These are phyloP conservation scores for Aphelinus certus DNA, from an alignment of 1,140 invertebrate genomes.

Conservation along the genomic window DNA sequence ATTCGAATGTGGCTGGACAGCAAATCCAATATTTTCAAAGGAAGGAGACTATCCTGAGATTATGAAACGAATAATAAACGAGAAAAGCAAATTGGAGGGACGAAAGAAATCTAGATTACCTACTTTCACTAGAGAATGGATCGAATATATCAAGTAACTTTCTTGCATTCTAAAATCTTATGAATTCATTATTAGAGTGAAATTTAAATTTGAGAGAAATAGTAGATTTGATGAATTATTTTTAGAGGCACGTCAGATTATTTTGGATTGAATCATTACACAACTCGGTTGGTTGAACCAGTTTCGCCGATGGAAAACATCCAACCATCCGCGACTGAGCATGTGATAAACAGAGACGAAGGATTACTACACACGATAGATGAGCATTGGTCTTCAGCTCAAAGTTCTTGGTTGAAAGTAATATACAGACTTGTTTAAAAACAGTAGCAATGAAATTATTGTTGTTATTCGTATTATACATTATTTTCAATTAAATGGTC, in stretches of 20 bases:
- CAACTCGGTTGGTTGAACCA: background rate
- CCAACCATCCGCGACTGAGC: slow-evolving; percentile 17
- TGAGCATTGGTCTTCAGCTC: slow-evolving; percentile 47
- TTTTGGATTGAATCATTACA: slow-evolving; percentile 6
- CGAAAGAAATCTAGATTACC: slow-evolving; percentile 59
- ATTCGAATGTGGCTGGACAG: slow-evolving; percentile 71
- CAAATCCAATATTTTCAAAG: slow-evolving; percentile 69
- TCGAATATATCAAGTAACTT: slow-evolving; percentile 51
- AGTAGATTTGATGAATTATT: slow-evolving; percentile 10
- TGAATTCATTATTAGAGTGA: background rate
- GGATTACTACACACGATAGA: slow-evolving; percentile 43
- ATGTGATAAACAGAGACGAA: slow-evolving; percentile 45
- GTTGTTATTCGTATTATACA: no score
- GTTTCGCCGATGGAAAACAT: slow-evolving; percentile 34
- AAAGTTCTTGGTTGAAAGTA: slow-evolving; percentile 59
- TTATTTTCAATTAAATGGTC: no score
- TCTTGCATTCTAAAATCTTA: background rate
- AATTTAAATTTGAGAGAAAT: background rate
- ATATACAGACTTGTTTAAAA: background rate
- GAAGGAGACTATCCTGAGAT: slow-evolving; percentile 71
- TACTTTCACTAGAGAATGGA: slow-evolving; percentile 64
- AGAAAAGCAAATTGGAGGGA: slow-evolving; percentile 67
- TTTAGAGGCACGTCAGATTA: background rate
- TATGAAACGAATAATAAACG: slow-evolving; percentile 65
- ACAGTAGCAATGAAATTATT: no score